phyloP scores from a whole-genome alignment of 2,888 invertebrate species.

The Malacosoma neustria region DNA sequence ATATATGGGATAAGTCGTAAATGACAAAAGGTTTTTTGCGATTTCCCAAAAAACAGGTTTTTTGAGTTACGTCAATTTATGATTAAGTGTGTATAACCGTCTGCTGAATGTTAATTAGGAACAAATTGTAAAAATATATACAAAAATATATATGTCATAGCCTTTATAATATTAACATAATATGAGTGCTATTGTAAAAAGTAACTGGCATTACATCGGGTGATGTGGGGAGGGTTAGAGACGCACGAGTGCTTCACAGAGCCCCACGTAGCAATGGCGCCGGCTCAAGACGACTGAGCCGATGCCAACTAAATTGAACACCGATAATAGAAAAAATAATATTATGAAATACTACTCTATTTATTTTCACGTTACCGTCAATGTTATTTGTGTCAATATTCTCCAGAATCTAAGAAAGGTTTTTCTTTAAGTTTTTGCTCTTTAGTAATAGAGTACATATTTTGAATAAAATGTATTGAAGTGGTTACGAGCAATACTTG shows the following conservation, averaged over 20 bases:
- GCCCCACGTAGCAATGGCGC: conserved; percentile 1
- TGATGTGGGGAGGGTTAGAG: conserved; percentile 12
- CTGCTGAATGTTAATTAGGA: no score
- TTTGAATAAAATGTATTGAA: no score
- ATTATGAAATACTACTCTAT: background rate
- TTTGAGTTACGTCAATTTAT: no score
- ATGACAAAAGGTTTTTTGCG: no score
- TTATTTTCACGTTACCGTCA: background rate
- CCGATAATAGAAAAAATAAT: conserved; percentile 7
- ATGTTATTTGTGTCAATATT: background rate
- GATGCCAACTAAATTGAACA: conserved; percentile 16
- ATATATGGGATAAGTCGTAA: no score
- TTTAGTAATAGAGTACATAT: no score
- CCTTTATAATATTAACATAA: conserved; percentile 34
- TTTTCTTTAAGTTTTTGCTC: background rate
- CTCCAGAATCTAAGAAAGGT: background rate
- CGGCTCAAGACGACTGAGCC: background rate
- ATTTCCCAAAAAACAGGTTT: no score
- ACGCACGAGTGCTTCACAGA: conserved; percentile 22
- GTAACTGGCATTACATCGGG: conserved; percentile 25
- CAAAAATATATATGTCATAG: no score
- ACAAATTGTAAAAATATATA: no score
- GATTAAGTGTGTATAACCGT: no score
- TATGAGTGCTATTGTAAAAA: conserved; percentile 30
- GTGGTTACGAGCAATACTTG: no score